A percentile compares a stretch with the other conserved stretches of the same genome.
Conservation (phyloP, 2,888 invertebrate species). For the Allygus modestus region DNA sequence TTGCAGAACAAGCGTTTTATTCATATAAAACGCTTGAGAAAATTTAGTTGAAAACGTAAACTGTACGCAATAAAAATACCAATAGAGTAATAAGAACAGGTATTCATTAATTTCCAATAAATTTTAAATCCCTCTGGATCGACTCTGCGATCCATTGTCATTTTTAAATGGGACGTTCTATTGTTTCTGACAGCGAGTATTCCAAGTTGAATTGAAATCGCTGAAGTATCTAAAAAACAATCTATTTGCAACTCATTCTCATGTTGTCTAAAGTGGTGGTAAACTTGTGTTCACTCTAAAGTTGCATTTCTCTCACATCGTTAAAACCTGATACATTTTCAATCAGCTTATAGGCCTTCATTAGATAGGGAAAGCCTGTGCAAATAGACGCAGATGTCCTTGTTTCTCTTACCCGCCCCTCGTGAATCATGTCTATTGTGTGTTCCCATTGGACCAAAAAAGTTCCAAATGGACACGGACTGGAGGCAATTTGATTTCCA, state of each 20-base stretch:
- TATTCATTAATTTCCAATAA: no score
- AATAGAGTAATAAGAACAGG: no score
- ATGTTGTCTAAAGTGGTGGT: no score
- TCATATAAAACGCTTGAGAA: no score
- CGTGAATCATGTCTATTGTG: conserved; percentile 23
- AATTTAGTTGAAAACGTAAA: no score
- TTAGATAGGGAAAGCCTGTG: background rate
- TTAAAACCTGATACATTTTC: no score
- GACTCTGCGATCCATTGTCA: background rate
- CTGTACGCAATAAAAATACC: no score
- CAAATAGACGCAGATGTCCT: conserved; percentile 21
- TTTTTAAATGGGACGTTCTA: background rate
- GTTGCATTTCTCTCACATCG: background rate
- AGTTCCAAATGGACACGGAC: conserved; percentile 33
- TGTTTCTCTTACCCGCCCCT: background rate
- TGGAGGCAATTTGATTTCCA: conserved; percentile 38
- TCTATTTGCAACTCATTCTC: no score
- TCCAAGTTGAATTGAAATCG: background rate
- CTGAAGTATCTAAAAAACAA: background rate
- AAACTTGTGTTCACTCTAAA: background rate
- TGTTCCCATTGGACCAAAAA: conserved; percentile 12
- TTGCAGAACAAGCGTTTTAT: no score
- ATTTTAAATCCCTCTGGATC: no score
- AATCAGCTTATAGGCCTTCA: background rate
- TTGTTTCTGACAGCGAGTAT: background rate